phyloP scores from a whole-genome alignment of 2,113 vertebrate genomes.

The Microcebus lehilahytsara region DNA sequence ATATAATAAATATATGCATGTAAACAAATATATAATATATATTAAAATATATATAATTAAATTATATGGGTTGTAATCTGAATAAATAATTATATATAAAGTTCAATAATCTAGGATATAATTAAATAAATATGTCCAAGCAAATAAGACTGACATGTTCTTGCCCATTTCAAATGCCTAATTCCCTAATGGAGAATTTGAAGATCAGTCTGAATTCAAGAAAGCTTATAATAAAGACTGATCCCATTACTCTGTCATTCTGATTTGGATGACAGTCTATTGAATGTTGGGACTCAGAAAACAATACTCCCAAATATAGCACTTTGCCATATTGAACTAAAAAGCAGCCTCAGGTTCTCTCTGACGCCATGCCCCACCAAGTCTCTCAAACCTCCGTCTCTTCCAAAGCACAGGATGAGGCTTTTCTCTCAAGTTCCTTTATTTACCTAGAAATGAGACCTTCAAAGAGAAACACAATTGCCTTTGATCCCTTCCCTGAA shows the following conservation, averaged over 20 bases:
- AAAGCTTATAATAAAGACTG: neutral
- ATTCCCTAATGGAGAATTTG: neutral
- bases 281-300: neutral
- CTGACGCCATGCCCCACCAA: accelerated
- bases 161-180: neutral
- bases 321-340: neutral
- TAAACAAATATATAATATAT: neutral
- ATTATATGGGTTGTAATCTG: neutral
- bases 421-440: neutral
- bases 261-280: neutral
- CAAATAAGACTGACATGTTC: neutral
- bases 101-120: neutral
- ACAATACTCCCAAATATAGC: neutral
- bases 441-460: neutral
- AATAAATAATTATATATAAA: neutral
- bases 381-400: neutral
- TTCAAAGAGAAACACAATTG: neutral
- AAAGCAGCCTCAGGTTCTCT: neutral
- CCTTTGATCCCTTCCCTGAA: neutral
- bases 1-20: neutral
- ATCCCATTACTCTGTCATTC: neutral
- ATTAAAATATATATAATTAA: neutral
- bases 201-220: neutral
- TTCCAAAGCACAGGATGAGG: neutral
- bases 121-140: constrained; percentile 5